Base-by-base conservation (phyloP, 2,113 vertebrate species). In the Oreochromis niloticus region DNA sequence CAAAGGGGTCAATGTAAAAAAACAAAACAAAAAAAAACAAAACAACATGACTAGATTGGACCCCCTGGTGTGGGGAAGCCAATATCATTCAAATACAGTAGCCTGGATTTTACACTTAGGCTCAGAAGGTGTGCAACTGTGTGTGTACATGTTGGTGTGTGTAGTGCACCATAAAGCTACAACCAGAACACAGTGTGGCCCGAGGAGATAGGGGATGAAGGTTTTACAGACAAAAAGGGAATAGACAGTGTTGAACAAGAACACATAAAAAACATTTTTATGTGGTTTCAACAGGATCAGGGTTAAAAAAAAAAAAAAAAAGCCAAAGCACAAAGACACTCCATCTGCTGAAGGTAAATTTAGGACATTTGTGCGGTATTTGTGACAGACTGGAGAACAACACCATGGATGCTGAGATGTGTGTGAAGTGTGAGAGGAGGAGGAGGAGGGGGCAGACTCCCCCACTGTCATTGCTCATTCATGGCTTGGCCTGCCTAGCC, bases 391-490 rank as follows among this genome's bases (percentile, higher is more conserved):
- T 50, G 63, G 43, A 71, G 80, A 88, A 88, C 91, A 92, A 91
- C 90, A 93, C 89, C 89, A 92, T 90, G 89, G 81, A 91, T 43
- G 10, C 75, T 55, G 52, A 55, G 80, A 43, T 83, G 80, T 81
- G 78, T 52, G 88, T 17, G 86, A 17, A 34, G 46, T 9, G 81
- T 50, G 75, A 82, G 75, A 89, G 88, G 48, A 48, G 68, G 39
- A 39, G 32, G 89, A 87, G 91, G 41, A 16, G 24, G 89, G 90
- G 91, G 71, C 24, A 48, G 27, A 78, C 73, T 78, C 73, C 36
- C 84, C 89, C 73, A 19, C 83, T 92, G 91, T 89, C 89, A 91
- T 85, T 84, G 87, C 94, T 94, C 95, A 92, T 94, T 94, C 94
- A 93, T 90, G 81, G 81, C 87, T 92, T 85, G 43, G 86, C 66